Evolutionary conservation across 2,113 vertebrate genomes (phyloP).

Genomic region (Pristiophorus japonicus): DNA sequence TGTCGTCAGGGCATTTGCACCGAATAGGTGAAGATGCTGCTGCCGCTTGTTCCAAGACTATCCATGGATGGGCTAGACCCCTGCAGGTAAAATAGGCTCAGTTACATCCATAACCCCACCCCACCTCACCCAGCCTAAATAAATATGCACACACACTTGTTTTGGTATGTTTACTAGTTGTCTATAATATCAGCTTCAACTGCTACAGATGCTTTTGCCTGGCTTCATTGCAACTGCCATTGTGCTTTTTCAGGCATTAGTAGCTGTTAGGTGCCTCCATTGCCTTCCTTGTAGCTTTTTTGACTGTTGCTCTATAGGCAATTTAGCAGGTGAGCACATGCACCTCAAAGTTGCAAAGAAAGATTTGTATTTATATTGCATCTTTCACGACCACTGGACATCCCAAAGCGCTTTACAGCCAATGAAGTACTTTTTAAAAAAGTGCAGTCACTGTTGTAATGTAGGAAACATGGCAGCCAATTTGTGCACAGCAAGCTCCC

Average conservation of each 20-base stretch:
- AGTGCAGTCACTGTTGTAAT: too few species aligned
- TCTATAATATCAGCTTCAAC: neutral
- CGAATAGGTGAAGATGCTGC: neutral
- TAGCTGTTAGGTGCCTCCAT: neutral
- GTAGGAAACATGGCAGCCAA: too few species aligned
- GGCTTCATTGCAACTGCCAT: neutral
- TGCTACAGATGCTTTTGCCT: neutral
- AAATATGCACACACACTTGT: neutral
- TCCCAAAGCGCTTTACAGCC: too few species aligned
- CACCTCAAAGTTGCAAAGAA: neutral
- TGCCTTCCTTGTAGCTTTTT: neutral
- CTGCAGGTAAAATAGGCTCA: neutral
- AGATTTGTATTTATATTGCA: too few species aligned
- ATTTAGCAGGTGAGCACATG: neutral
- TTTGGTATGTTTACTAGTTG: neutral
- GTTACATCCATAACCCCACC: neutral
- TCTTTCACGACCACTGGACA: too few species aligned
- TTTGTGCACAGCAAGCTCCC: too few species aligned
- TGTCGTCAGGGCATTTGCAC: neutral
- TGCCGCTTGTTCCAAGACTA: neutral
- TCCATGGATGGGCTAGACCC: neutral
- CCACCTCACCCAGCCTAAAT: neutral
- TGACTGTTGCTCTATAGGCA: neutral
- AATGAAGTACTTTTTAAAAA: too few species aligned
- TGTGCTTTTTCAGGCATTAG: neutral